Percentiles rank a stretch among this genome's conserved stretches.
phyloP scores from a whole-genome alignment of 2,888 invertebrate genomes.

The Agapostemon virescens region DNA sequence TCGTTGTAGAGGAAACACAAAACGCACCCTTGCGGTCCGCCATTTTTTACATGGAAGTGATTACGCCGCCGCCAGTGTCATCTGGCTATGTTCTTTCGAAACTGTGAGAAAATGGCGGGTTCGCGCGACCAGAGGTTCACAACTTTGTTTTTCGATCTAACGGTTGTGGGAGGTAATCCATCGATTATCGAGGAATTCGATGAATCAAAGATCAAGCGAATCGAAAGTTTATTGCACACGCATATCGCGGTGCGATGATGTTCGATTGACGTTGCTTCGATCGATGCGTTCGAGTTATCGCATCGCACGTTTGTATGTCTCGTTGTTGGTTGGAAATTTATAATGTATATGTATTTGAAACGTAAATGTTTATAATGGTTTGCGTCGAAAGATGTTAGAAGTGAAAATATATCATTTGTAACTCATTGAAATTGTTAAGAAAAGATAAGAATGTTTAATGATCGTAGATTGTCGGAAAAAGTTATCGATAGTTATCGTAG shows the following conservation, averaged over 20 bases:
- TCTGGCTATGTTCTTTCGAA: slow-evolving; percentile 26
- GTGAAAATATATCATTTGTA: no score
- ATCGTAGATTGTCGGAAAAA: neutral
- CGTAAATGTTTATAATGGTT: no score
- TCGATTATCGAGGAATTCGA: neutral
- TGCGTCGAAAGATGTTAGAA: no score
- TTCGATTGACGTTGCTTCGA: neutral
- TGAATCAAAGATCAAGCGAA: neutral
- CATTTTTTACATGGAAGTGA: slow-evolving; percentile 70
- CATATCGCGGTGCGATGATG: no score
- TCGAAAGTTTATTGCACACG: neutral
- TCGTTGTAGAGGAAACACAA: slow-evolving; percentile 63
- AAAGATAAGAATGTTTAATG: neutral
- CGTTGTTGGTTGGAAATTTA: neutral
- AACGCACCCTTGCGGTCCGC: slow-evolving; percentile 79
- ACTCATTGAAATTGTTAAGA: no score
- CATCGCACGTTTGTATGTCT: neutral
- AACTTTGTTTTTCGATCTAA: neutral
- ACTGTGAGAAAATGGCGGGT: slow-evolving; percentile 20
- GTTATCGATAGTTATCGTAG: neutral
- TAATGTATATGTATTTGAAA: no score
- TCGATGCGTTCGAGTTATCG: neutral
- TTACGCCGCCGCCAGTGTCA: slow-evolving; percentile 35
- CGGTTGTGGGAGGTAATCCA: neutral
- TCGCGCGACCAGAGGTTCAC: neutral